Percentiles rank a stretch among this genome's conserved stretches.
phyloP scores from a whole-genome alignment of 1,140 invertebrate species.

The Doryteuthis pealeii region DNA sequence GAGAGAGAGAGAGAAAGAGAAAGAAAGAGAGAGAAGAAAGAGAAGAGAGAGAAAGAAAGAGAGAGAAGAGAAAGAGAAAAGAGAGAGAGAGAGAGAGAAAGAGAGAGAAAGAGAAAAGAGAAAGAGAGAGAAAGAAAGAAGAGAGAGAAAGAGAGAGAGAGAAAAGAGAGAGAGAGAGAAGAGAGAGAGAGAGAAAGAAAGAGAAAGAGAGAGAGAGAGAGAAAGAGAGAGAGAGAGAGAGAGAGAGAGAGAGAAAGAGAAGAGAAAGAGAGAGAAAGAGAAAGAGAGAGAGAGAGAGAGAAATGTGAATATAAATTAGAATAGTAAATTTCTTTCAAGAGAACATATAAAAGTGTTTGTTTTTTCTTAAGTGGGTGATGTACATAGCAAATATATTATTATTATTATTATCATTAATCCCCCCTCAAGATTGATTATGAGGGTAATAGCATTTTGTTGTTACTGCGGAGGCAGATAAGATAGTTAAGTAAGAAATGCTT shows the following conservation, averaged over 20 bases:
- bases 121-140: constrained; percentile 5
- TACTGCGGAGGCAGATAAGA: too few species aligned
- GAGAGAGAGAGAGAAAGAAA: not conserved
- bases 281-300: not conserved
- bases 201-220: not conserved
- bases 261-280: not conserved
- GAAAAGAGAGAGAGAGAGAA: constrained; percentile 3
- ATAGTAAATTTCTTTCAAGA: too few species aligned
- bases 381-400: too few species aligned
- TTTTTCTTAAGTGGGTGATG: too few species aligned
- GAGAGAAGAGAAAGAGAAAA: not conserved
- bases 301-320: constrained; percentile 7
- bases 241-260: not conserved
- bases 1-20: not conserved
- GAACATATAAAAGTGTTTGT: too few species aligned
- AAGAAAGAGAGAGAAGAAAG: constrained; percentile 4
- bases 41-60: not conserved
- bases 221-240: not conserved
- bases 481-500: too few species aligned
- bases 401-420: too few species aligned
- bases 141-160: constrained; percentile 19
- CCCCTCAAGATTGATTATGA: too few species aligned
- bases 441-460: too few species aligned
- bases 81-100: not conserved
- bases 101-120: constrained; percentile 4